Percentiles rank a stretch among this genome's conserved stretches.
Evolutionary conservation across 2,797 vertebrate species (phyloP).

Genomic region (Siniperca scherzeri): DNA sequence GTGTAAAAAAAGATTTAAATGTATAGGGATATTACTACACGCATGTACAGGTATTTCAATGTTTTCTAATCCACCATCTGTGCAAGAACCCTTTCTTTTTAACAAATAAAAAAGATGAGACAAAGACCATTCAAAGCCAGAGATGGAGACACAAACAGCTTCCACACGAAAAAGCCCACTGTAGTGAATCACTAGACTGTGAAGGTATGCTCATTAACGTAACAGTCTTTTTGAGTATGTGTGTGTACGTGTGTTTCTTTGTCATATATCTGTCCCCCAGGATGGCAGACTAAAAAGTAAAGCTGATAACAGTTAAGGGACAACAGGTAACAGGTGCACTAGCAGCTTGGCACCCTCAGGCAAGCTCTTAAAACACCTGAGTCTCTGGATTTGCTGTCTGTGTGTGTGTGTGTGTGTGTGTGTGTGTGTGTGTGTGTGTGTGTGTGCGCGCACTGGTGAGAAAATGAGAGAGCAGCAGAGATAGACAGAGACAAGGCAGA

Average conservation of each 20-base stretch:
- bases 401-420: slow-evolving; percentile 16
- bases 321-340: slow-evolving; percentile 60
- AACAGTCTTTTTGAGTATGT: slow-evolving; percentile 21
- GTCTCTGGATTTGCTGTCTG: slow-evolving; percentile 9
- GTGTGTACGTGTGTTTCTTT: slow-evolving; percentile 13
- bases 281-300: slow-evolving; percentile 13
- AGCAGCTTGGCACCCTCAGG: slow-evolving; percentile 41
- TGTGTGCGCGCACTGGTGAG: slow-evolving; percentile 7
- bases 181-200: slow-evolving; percentile 73
- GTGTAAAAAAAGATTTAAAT: not conserved
- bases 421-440: slow-evolving; percentile 20
- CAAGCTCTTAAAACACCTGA: slow-evolving; percentile 42
- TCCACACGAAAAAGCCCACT: slow-evolving; percentile 44
- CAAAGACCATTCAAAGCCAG: slow-evolving; percentile 53
- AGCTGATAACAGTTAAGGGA: slow-evolving; percentile 23
- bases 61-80: slow-evolving; percentile 4
- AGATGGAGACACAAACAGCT: slow-evolving; percentile 63
- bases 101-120: slow-evolving; percentile 47
- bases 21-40: not conserved
- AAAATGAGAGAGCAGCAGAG: slow-evolving; percentile 7
- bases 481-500: slow-evolving; percentile 14
- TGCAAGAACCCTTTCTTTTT: slow-evolving; percentile 20
- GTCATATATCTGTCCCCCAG: slow-evolving; percentile 26
- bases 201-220: slow-evolving; percentile 69
- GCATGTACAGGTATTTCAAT: not conserved